Percentiles rank a stretch among this genome's conserved stretches.
These are phyloP conservation scores for Ctenomys sociabilis DNA, from an alignment of 2,113 vertebrate species.

Conservation along the genomic window DNA sequence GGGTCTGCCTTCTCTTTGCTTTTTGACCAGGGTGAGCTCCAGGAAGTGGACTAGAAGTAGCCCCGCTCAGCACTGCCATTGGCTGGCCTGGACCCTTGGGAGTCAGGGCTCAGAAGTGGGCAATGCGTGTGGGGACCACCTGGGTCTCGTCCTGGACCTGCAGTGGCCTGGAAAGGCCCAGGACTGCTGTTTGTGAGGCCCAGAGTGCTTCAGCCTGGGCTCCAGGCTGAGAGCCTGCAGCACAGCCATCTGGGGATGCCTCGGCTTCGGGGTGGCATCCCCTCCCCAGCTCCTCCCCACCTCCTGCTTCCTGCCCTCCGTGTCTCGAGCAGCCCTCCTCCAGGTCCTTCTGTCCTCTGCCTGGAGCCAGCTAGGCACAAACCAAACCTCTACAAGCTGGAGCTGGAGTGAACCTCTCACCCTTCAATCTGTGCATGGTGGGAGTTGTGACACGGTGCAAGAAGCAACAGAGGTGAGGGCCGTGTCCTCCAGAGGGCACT, in stretches of 20 bases:
- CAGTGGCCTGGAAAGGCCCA: no score
- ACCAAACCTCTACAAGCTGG: background rate
- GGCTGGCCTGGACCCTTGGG: no score
- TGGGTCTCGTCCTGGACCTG: no score
- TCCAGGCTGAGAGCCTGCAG: background rate
- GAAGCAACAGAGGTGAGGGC: background rate
- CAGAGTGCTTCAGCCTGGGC: background rate
- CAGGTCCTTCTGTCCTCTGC: background rate
- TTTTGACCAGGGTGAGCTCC: no score
- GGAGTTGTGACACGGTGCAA: background rate
- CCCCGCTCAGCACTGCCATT: background rate
- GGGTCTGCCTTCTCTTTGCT: no score
- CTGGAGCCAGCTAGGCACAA: background rate
- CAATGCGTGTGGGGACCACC: no score
- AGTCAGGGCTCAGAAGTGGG: no score
- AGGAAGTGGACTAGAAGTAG: no score
- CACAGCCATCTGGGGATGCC: background rate
- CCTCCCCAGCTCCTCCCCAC: background rate
- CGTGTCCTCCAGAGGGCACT: background rate
- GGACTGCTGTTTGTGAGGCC: no score
- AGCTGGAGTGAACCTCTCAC: background rate
- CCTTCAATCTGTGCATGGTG: accelerated
- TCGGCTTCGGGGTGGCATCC: no score
- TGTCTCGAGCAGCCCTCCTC: background rate
- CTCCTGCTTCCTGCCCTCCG: background rate